Evolutionary conservation across 2,888 invertebrate genomes (phyloP), one percentile per base, ranked within the genome.

Genomic region (Melinopterus prodromus): DNA sequence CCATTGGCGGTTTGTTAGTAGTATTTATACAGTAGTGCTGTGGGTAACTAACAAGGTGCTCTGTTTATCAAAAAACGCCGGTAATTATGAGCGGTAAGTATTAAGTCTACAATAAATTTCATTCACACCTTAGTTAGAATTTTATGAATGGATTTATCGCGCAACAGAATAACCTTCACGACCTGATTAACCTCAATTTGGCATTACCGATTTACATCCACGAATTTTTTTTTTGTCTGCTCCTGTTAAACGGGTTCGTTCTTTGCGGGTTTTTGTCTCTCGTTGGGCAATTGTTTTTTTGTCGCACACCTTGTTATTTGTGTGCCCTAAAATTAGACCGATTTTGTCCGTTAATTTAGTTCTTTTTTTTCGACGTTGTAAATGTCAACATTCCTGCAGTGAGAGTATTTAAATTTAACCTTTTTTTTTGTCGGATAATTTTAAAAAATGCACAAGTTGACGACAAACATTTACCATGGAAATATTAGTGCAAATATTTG

Each of bases 401-500:
- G 26, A 26, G 26, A 26, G 26, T 26, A 26, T 26, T 26, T 26
- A 26, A 26, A 26, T 26, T 2, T 26, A 26, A 53, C 12, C 53
- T 1, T 12, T 53, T 53, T 53, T 53, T 53, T 53, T 53, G 7
- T 53, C 53, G 12, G 7, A 3, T 53, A 53, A 53, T 9, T 53
- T 53, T 2, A 53, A 53, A 26, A 26, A 26, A 26, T 26, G 3
- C 26, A 26, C 26, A 26, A 26, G 3, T 26, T 26, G 26, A 26
- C 26, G 3, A 26, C 26, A 26, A 26, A 26, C 26, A 26, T 26
- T 1, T 2, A 26, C 26, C 26, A 26, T 26, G 26, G 26, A 26
- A 26, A 26, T 26, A 26, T 83, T 84, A 83, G 1, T 26, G 2
- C 2, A 26, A 26, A 26, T 26, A 26, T 90, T 90, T n/a, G n/a